A percentile compares a stretch with the other conserved stretches of the same genome.
phyloP scores from a whole-genome alignment of 1,140 invertebrate genomes.

The Akabosia matsudoensis region DNA sequence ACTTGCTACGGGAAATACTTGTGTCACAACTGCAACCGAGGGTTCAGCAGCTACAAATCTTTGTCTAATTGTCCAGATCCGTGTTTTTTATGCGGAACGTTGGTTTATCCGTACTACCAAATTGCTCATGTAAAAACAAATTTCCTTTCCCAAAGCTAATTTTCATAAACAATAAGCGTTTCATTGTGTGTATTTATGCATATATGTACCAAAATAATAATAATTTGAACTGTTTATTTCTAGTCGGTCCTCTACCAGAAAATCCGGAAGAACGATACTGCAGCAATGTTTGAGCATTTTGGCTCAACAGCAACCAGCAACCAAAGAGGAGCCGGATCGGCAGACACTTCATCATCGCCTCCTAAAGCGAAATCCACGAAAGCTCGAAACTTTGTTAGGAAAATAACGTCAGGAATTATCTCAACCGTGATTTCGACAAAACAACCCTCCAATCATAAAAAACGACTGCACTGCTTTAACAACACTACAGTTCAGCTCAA shows the following conservation, averaged over 20 bases:
- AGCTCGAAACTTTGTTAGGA: not conserved
- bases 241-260: conserved; percentile 22
- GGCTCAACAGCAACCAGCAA: not conserved
- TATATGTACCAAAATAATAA: not conserved
- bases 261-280: conserved; percentile 9
- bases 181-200: too few relatives aligned
- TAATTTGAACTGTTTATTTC: not conserved
- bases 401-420: conserved; percentile 7
- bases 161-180: too few relatives aligned
- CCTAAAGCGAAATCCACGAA: not conserved
- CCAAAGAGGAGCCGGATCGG: too few relatives aligned
- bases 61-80: conserved; percentile 8
- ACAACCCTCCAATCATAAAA: not conserved
- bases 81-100: not conserved
- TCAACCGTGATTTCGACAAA: not conserved
- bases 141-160: too few relatives aligned
- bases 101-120: conserved; percentile 23
- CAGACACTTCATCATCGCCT: not conserved
- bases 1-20: conserved; percentile 13
- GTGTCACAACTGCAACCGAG: conserved; percentile 3
- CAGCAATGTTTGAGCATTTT: not conserved
- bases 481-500: not conserved
- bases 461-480: conserved; percentile 1
- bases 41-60: conserved; percentile 19
- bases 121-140: conserved; percentile 6